Percentiles rank a stretch among this genome's conserved stretches.
These are phyloP conservation scores for Eudiplozoon nipponicum DNA, from an alignment of 2,888 invertebrate genomes.

Conservation along the genomic window DNA sequence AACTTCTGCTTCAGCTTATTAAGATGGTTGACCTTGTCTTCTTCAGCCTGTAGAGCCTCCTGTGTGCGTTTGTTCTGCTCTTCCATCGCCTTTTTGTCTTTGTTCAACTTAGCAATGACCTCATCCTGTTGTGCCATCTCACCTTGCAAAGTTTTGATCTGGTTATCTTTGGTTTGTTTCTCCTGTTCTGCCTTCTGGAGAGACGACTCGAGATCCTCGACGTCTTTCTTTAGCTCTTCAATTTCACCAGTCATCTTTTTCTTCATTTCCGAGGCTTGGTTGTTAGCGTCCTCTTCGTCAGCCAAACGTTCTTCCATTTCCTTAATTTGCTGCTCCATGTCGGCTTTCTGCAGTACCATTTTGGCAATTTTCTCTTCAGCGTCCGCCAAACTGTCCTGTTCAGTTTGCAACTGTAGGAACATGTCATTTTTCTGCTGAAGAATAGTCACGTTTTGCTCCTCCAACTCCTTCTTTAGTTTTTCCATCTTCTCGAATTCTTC, in stretches of 20 bases:
- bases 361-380: slow-evolving; percentile 69
- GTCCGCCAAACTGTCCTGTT: slow-evolving; percentile 62
- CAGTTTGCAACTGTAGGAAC: slow-evolving; percentile 54
- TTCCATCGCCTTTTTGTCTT: slow-evolving; percentile 18
- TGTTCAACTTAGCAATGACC: slow-evolving; percentile 17
- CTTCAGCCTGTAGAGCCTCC: slow-evolving; percentile 17
- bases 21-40: slow-evolving; percentile 44
- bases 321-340: slow-evolving; percentile 65
- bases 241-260: slow-evolving; percentile 85
- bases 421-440: slow-evolving; percentile 71
- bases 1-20: slow-evolving; percentile 89
- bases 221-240: slow-evolving; percentile 69
- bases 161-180: slow-evolving; percentile 17
- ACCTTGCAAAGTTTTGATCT: slow-evolving; percentile 17
- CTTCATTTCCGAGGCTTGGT: slow-evolving; percentile 64
- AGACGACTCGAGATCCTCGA: slow-evolving; percentile 55
- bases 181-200: slow-evolving; percentile 18
- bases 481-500: slow-evolving; percentile 71
- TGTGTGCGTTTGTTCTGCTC: slow-evolving; percentile 16
- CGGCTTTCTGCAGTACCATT: slow-evolving; percentile 61
- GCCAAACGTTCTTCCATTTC: slow-evolving; percentile 80
- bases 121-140: slow-evolving; percentile 54
- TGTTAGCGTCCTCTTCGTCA: slow-evolving; percentile 82
- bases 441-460: slow-evolving; percentile 61
- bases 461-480: slow-evolving; percentile 77